Conservation (phyloP, 30 jellyfish, hydroid and myxozoan species). For the Sanderia malayensis region DNA sequence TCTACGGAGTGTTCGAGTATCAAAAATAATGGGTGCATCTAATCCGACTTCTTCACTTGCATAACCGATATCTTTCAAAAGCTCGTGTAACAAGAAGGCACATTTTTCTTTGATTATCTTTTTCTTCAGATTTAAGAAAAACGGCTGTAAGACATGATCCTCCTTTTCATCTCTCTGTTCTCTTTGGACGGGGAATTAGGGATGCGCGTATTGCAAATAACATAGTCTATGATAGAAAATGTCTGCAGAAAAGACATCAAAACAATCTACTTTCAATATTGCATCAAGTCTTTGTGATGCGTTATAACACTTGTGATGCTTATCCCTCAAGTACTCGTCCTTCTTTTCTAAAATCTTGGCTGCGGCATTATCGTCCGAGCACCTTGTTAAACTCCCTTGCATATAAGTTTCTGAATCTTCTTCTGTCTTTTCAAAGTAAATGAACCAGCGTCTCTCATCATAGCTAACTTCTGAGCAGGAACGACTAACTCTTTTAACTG, state of each 20-base stretch:
- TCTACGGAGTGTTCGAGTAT: slow-evolving; percentile 1
- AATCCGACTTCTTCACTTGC: slow-evolving; percentile 7
- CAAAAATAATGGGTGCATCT: neutral
- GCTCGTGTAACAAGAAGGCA: slow-evolving; percentile 31
- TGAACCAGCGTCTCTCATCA: neutral
- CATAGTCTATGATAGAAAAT: slow-evolving; percentile 18
- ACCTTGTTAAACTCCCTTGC: neutral
- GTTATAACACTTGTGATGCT: neutral
- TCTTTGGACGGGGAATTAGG: neutral
- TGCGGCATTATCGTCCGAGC: neutral
- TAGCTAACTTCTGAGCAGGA: neutral
- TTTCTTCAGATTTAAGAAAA: slow-evolving; percentile 1
- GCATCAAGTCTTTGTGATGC: neutral
- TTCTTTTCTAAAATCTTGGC: neutral
- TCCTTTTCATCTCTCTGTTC: slow-evolving; percentile 7
- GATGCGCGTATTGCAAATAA: slow-evolving; percentile 19
- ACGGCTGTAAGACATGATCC: slow-evolving; percentile 6
- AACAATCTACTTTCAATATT: no score
- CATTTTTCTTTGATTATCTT: slow-evolving; percentile 8
- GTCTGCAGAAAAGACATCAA: slow-evolving; percentile 35
- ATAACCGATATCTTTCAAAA: neutral
- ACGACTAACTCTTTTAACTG: neutral
- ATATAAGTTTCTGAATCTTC: neutral
- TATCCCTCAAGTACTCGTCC: neutral
- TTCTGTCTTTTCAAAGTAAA: neutral